Evolutionary conservation across 2,797 vertebrate genomes (phyloP), one percentile per base, ranked within the genome.

Genomic region (Acanthurus tractus): DNA sequence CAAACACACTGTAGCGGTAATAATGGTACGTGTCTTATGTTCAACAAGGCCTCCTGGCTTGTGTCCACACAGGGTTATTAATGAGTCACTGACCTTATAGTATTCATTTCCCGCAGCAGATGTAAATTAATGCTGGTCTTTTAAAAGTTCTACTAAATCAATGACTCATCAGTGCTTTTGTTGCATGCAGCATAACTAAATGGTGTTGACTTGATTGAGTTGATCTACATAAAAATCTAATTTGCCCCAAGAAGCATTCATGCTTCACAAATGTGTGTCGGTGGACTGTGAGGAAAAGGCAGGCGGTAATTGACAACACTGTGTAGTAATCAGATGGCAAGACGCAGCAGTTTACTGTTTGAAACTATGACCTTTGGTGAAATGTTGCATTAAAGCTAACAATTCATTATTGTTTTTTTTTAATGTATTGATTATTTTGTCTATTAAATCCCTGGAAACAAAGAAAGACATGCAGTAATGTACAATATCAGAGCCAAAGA

Each of bases 221-320:
- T 79, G 71, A 92, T 92, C 81, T 91, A 66, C 86, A 93, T 93
- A 84, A 84, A 92, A 90, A 92, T 88, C 78, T 5, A 89, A 91
- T 92, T 93, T 88, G 59, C 81, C 78, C 62, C 69, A 54, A 86
- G 84, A 89, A 69, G 59, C 57, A 48, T 83, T 76, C 53, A 71
- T 74, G 63, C 78, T 67, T 78, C 42, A 20, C 57, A 68, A 84
- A 63, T 56, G 29, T 34, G 29, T 34, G 29, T 34, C 29, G 6
- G 63, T 70, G 70, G 53, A 48, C 45, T 63, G 23, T 58, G 65
- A 78, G 62, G 63, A 63, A 25, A 44, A 20, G 22, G n/a, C 1
- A 11, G 17, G 25, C 29, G 44, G 45, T 44, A 72, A 85, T 67
- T 79, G 78, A 81, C 56, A 64, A 74, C n/a, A 67, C n/a, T 65